Conservation (phyloP, 2,113 vertebrate species). For the Thamnaconus septentrionalis region DNA sequence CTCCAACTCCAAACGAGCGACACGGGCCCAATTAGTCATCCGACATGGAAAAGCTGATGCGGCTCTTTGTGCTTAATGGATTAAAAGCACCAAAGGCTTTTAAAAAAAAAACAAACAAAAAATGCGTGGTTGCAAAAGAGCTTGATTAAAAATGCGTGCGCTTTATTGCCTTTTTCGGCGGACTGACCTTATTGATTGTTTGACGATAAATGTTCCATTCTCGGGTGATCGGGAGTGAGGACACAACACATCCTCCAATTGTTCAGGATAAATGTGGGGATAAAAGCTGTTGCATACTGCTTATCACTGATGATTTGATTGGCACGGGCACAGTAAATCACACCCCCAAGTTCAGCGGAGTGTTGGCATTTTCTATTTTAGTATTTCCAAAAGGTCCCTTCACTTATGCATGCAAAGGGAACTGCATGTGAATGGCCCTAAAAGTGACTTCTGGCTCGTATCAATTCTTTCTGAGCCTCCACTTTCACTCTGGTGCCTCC, state of each 20-base stretch:
- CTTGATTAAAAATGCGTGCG: constrained; percentile 3
- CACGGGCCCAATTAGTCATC: constrained; percentile 24
- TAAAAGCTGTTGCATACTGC: no score
- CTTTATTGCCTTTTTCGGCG: not conserved
- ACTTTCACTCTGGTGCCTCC: constrained; percentile 48
- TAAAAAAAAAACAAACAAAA: constrained; percentile 6
- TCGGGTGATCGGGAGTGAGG: not conserved
- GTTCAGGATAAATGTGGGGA: no score
- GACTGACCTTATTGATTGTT: not conserved
- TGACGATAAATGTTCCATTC: not conserved
- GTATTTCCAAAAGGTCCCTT: constrained; percentile 56
- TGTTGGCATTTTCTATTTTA: constrained; percentile 48
- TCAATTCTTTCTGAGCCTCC: constrained; percentile 33
- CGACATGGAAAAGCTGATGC: constrained; percentile 24
- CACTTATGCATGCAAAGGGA: constrained; percentile 46
- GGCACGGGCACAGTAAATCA: constrained; percentile 20
- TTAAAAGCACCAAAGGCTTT: constrained; percentile 22
- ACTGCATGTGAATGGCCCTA: constrained; percentile 30
- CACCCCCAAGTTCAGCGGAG: constrained; percentile 20
- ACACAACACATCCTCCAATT: no score
- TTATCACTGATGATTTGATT: not conserved
- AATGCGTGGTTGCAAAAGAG: not conserved
- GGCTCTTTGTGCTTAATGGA: constrained; percentile 34
- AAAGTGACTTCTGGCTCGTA: constrained; percentile 41
- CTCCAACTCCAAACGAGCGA: constrained; percentile 19